Conservation (phyloP, 92 coral and sea anemone species). For the Ricordea florida region DNA sequence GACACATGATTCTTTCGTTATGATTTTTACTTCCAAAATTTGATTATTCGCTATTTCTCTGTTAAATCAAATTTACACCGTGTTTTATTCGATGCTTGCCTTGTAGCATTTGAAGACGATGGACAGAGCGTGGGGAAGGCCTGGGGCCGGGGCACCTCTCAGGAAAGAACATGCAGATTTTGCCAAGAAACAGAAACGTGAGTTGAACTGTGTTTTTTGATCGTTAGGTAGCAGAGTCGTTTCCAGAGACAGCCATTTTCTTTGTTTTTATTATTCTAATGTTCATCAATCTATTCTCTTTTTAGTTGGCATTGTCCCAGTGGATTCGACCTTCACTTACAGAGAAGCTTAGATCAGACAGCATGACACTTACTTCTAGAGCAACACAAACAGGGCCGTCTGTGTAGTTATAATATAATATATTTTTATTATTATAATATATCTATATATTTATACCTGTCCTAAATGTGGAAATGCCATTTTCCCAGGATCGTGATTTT, state of each 20-base stretch:
- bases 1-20: not conserved
- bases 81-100: not conserved
- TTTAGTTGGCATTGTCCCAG: conserved; percentile 34
- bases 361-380: no score
- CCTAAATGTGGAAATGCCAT: no score
- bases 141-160: conserved; percentile 93
- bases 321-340: conserved; percentile 15
- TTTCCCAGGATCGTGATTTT: no score
- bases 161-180: conserved; percentile 36
- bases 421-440: no score
- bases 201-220: not conserved
- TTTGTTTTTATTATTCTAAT: not conserved
- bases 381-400: no score
- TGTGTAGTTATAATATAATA: no score
- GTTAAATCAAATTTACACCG: not conserved
- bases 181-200: conserved; percentile 82
- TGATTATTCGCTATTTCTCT: not conserved
- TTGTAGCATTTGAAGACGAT: conserved; percentile 85
- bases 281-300: not conserved
- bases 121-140: conserved; percentile 85
- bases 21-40: not conserved
- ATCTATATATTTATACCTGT: no score
- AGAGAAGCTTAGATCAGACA: conserved; percentile 5
- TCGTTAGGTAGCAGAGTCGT: not conserved
- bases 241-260: no score